These are phyloP conservation scores for Phyllotreta cruciferae DNA, from an alignment of 2,888 invertebrate genomes.

Conservation along the genomic window DNA sequence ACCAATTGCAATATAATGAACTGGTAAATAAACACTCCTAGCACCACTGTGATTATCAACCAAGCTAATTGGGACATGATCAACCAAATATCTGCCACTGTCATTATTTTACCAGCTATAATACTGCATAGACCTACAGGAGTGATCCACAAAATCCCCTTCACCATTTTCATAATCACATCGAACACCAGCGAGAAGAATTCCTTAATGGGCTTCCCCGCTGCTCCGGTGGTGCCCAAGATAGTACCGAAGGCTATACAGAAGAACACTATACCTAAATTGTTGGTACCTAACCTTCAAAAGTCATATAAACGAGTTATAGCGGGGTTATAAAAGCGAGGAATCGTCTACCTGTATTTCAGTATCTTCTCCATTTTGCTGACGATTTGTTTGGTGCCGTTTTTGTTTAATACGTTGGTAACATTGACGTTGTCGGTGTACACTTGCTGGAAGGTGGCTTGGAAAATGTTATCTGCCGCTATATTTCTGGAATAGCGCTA, in stretches of 20 bases:
- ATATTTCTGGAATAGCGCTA: conserved; percentile 75
- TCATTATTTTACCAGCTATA: conserved; percentile 81
- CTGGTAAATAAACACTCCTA: conserved; percentile 85
- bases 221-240: conserved; percentile 81
- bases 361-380: conserved; percentile 8
- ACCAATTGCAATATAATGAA: conserved; percentile 83
- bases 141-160: conserved; percentile 89
- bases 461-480: conserved; percentile 90
- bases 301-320: too few relatives aligned
- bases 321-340: too few relatives aligned
- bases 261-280: conserved; percentile 88
- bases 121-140: conserved; percentile 87
- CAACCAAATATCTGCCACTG: conserved; percentile 71
- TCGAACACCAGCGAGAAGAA: conserved; percentile 90
- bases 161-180: conserved; percentile 91
- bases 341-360: conserved; percentile 27
- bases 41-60: conserved; percentile 83
- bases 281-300: conserved; percentile 82
- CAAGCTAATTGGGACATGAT: conserved; percentile 72
- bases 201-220: conserved; percentile 81
- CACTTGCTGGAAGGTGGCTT: conserved; percentile 86
- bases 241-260: conserved; percentile 88
- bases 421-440: conserved; percentile 71
- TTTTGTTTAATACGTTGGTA: not conserved
- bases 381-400: not conserved